Evolutionary conservation across 64 coral and sea anemone species (phyloP), one percentile per base, ranked within the genome.

Genomic region (Astreopora myriophthalma): DNA sequence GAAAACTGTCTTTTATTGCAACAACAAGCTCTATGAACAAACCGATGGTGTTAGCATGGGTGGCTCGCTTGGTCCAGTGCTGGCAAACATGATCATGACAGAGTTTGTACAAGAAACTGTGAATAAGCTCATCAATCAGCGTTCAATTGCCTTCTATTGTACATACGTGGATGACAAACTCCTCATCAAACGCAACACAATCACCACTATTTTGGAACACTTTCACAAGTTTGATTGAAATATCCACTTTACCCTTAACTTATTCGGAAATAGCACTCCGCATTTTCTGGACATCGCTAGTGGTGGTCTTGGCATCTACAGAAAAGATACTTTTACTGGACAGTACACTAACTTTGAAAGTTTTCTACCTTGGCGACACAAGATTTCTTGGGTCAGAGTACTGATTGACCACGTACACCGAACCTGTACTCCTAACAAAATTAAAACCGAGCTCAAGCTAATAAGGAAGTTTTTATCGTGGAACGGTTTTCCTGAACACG

Each of bases 1-100:
- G 39, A 91, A 91, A 73, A 84, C 88, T 27, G 58, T 82, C 22
- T 90, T 90, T 81, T 65, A 34, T 32, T 49, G 69, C 40, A 44
- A 44, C 40, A 44, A 44, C 2, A 6, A 44, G 40, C 40, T 44
- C 6, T 44, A 44, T 44, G 40, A 44, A 44, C 40, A 44, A 44
- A 44, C 40, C 40, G 40, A 44, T 44, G 40, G 40, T 44, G 40
- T 44, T 3, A 44, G 40, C 1, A 44, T 2, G 40, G 40, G 40
- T 44, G 40, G 40, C 6, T 44, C 40, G 40, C 40, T 44, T 0
- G 40, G 40, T 44, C 40, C 40, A 44, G 40, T 44, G 1, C 40
- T 44, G 40, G 40, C 40, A 44, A 44, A 44, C 11, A 44, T 3
- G 6, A 44, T 44, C 40, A 44, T 44, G 40, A 44, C 40, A 44